Conservation (phyloP, 2,797 vertebrate species). For the Gymnopithys bicolor region DNA sequence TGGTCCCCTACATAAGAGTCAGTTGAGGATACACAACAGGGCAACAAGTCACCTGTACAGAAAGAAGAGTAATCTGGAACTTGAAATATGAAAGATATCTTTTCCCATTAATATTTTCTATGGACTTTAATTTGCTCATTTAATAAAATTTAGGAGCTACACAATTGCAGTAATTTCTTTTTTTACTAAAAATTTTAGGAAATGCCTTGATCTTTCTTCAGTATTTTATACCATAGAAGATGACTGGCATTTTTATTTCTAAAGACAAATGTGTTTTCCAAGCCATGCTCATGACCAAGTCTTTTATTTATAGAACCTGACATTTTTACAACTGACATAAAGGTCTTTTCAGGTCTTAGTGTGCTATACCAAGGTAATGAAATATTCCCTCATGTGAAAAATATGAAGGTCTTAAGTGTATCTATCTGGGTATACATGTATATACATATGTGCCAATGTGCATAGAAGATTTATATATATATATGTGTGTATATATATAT, state of each 20-base stretch:
- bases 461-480: not conserved
- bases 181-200: not conserved
- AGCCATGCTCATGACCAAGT: not conserved
- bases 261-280: constrained; percentile 19
- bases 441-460: too few relatives aligned
- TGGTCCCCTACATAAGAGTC: not conserved
- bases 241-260: not conserved
- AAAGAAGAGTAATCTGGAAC: not conserved
- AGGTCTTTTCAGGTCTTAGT: not conserved
- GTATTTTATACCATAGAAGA: not conserved
- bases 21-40: not conserved
- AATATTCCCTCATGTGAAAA: not conserved
- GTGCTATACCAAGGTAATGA: not conserved
- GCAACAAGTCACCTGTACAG: not conserved
- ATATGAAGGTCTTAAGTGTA: not conserved
- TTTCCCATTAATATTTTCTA: not conserved
- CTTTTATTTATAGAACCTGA: not conserved
- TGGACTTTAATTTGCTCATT: not conserved
- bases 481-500: too few relatives aligned
- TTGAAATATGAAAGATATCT: not conserved
- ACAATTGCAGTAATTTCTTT: not conserved
- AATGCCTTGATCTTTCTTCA: not conserved
- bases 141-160: not conserved
- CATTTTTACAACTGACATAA: constrained; percentile 23
- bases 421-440: too few relatives aligned